Evolutionary conservation across 2,797 vertebrate genomes (phyloP).

Genomic region (Odontamblyopus rebecca): DNA sequence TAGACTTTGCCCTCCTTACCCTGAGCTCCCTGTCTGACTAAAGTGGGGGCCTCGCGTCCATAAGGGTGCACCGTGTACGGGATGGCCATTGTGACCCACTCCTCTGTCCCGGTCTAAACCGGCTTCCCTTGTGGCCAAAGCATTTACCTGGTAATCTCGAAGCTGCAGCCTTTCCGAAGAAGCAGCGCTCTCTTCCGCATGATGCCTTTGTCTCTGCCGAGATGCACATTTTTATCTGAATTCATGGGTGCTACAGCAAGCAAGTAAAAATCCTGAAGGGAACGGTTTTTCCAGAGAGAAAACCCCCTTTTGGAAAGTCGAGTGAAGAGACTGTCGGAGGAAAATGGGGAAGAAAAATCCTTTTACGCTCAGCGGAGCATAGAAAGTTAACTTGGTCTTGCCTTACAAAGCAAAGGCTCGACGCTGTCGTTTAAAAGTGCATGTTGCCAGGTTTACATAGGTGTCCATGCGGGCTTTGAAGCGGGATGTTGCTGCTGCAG

Average conservation of each 20-base stretch:
- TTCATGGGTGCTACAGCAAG: constrained; percentile 74
- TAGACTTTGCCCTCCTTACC: neutral
- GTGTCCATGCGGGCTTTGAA: constrained; percentile 56
- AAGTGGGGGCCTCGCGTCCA: neutral
- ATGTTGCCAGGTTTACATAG: constrained; percentile 32
- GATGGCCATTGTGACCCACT: constrained; percentile 13
- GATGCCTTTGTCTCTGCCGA: constrained; percentile 83
- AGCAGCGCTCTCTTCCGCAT: constrained; percentile 85
- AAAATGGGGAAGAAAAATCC: constrained; percentile 27
- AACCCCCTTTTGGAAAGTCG: constrained; percentile 9
- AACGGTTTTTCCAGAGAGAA: constrained; percentile 26
- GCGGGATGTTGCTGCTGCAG: constrained; percentile 35
- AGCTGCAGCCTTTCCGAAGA: constrained; percentile 86
- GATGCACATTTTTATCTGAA: constrained; percentile 84
- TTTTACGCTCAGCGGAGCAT: constrained; percentile 39
- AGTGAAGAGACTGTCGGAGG: constrained; percentile 20
- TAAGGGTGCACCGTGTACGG: constrained; percentile 5
- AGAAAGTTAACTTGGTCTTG: constrained; percentile 67
- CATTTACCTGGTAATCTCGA: constrained; percentile 86
- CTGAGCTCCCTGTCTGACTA: neutral
- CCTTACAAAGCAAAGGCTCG: constrained; percentile 36
- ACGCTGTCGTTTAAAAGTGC: constrained; percentile 46
- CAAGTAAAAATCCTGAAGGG: constrained; percentile 45
- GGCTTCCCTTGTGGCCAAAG: neutral
- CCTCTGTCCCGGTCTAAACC: constrained; percentile 38